These are phyloP conservation scores for Sphecodes monilicornis DNA, from an alignment of 2,888 invertebrate genomes.

Conservation along the genomic window DNA sequence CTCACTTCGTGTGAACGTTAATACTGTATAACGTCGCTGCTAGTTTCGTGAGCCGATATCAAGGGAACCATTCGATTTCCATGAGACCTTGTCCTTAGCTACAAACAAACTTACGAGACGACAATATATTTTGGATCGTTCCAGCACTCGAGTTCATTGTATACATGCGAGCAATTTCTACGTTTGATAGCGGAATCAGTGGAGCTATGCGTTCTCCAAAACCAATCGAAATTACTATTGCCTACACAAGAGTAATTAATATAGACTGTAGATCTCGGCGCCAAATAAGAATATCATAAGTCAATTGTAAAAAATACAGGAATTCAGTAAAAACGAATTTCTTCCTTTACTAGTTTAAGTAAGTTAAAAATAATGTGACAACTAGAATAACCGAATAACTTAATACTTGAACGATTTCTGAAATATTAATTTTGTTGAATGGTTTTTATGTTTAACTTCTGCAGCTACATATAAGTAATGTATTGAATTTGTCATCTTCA, in stretches of 20 bases:
- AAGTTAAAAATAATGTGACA: too few relatives aligned
- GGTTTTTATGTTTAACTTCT: too few relatives aligned
- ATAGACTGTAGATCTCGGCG: neutral
- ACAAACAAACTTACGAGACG: conserved; percentile 55
- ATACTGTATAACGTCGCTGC: conserved; percentile 78
- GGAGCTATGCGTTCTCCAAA: neutral
- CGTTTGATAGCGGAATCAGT: neutral
- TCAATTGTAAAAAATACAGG: too few relatives aligned
- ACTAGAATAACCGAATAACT: too few relatives aligned
- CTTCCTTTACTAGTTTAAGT: too few relatives aligned
- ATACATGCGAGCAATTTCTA: neutral
- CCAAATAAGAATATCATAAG: neutral
- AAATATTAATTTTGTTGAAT: too few relatives aligned
- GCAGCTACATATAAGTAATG: too few relatives aligned
- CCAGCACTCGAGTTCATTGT: neutral
- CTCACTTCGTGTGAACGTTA: conserved; percentile 77
- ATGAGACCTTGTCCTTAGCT: conserved; percentile 48
- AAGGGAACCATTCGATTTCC: conserved; percentile 47
- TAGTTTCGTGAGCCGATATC: conserved; percentile 67
- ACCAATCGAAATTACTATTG: neutral
- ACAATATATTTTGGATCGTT: conserved; percentile 55
- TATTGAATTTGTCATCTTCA: too few relatives aligned
- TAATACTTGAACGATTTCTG: too few relatives aligned
- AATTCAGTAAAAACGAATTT: too few relatives aligned
- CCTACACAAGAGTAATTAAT: neutral